Evolutionary conservation across 2,113 vertebrate species (phyloP).

Genomic region (Crotophaga sulcirostris): DNA sequence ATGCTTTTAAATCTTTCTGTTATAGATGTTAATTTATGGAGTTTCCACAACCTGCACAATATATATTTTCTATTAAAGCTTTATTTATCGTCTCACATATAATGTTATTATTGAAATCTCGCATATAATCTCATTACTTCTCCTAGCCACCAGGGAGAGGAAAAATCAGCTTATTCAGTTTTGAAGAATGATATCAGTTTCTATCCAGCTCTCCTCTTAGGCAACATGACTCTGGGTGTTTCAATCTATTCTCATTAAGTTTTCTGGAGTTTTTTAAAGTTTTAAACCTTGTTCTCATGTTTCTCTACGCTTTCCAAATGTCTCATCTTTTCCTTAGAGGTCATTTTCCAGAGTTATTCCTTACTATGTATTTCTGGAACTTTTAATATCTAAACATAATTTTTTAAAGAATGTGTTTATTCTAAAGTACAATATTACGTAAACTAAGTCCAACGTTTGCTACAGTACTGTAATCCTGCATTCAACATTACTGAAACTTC

Average conservation of each 20-base stretch:
- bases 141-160: neutral
- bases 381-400: neutral
- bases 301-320: neutral
- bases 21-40: neutral
- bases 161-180: neutral
- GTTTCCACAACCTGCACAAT: neutral
- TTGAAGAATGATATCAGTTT: neutral
- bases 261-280: neutral
- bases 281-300: neutral
- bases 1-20: neutral
- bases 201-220: neutral
- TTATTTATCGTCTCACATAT: neutral
- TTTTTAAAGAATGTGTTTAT: neutral
- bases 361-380: neutral
- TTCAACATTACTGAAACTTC: neutral
- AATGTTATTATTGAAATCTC: neutral
- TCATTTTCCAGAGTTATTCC: neutral
- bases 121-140: neutral
- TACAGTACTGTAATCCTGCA: neutral
- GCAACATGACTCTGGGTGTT: neutral
- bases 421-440: neutral
- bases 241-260: neutral
- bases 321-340: neutral
- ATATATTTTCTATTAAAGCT: neutral
- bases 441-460: neutral